These are phyloP conservation scores for Enteromius afrohamiltoni DNA, from an alignment of 2,797 vertebrate species.

Conservation along the genomic window DNA sequence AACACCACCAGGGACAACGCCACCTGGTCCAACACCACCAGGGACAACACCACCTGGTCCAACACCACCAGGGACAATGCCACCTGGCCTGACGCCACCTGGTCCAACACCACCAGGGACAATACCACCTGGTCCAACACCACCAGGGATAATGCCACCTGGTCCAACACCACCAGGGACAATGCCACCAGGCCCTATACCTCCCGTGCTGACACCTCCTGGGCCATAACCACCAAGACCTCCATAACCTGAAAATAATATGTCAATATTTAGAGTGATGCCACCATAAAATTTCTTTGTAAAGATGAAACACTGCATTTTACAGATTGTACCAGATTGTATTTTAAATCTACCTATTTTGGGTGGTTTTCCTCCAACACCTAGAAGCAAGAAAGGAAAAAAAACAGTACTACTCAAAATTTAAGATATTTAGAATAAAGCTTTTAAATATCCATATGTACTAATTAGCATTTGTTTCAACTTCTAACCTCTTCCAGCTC, in stretches of 20 bases:
- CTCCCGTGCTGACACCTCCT: constrained; percentile 61
- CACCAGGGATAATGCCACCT: constrained; percentile 59
- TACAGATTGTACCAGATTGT: background rate
- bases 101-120: constrained; percentile 26
- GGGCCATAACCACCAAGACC: constrained; percentile 39
- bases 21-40: constrained; percentile 54
- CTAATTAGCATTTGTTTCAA: background rate
- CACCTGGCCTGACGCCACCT: constrained; percentile 52
- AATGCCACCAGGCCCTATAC: constrained; percentile 53
- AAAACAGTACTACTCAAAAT: background rate
- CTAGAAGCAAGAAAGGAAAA: constrained; percentile 40
- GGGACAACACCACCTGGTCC: constrained; percentile 33
- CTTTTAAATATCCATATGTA: background rate
- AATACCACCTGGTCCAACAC: constrained; percentile 41
- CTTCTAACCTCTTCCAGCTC: constrained; percentile 60
- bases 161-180: constrained; percentile 11
- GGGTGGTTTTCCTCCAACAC: constrained; percentile 57
- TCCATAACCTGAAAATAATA: constrained; percentile 9
- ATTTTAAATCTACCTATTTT: constrained; percentile 53
- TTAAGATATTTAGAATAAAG: background rate
- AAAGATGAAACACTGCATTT: background rate
- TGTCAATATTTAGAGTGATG: background rate
- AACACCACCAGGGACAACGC: constrained; percentile 41
- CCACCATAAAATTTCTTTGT: background rate
- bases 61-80: constrained; percentile 41